These are phyloP conservation scores for Spisula subtruncata DNA, from an alignment of 2,888 invertebrate genomes.

Conservation along the genomic window DNA sequence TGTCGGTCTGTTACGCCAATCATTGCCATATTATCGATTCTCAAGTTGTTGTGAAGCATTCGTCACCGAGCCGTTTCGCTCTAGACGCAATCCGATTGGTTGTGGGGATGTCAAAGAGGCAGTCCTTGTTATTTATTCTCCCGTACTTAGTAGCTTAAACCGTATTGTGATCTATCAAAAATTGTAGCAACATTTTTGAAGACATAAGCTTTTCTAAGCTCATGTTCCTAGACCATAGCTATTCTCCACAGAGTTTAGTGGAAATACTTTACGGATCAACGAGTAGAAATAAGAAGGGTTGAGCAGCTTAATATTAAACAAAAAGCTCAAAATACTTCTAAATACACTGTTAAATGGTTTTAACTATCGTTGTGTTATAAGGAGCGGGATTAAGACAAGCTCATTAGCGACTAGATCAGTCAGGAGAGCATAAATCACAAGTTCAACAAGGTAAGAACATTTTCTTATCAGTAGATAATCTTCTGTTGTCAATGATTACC, in stretches of 20 bases:
- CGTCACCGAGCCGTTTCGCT: conserved; percentile 29
- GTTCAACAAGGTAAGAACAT: conserved; percentile 39
- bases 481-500: not conserved
- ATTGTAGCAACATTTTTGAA: conserved; percentile 75
- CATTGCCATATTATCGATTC: conserved; percentile 60
- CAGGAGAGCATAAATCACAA: conserved; percentile 52
- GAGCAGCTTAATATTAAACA: conserved; percentile 70
- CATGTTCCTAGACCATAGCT: conserved; percentile 66
- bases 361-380: conserved; percentile 54
- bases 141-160: conserved; percentile 70
- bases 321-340: conserved; percentile 70
- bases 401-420: conserved; percentile 52
- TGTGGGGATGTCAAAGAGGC: conserved; percentile 63
- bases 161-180: conserved; percentile 75
- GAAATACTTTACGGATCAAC: conserved; percentile 66
- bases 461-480: conserved; percentile 10
- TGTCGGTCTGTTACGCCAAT: conserved; percentile 50
- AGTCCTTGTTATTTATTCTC: conserved; percentile 69
- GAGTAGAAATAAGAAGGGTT: conserved; percentile 51
- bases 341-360: conserved; percentile 70
- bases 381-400: conserved; percentile 69
- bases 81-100: conserved; percentile 57
- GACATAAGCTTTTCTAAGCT: conserved; percentile 78
- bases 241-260: conserved; percentile 72
- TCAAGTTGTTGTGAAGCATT: conserved; percentile 48